These are phyloP conservation scores for Lateolabrax maculatus DNA, from an alignment of 2,797 vertebrate genomes.

Conservation along the genomic window DNA sequence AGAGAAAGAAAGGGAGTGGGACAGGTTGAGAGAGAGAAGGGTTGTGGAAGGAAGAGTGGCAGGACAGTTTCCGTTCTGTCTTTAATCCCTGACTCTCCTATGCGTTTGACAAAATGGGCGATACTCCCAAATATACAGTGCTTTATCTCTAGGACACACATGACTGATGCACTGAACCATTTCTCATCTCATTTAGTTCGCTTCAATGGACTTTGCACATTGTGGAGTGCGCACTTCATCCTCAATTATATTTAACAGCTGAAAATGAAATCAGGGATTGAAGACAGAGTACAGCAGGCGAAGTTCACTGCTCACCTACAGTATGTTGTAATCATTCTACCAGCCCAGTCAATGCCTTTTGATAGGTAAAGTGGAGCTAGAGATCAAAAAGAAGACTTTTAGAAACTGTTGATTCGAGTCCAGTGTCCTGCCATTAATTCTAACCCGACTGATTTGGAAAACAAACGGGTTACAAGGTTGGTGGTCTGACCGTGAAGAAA, in stretches of 20 bases:
- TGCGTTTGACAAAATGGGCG: constrained; percentile 21
- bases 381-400: not conserved
- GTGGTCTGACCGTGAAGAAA: too few species aligned
- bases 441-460: not conserved
- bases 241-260: constrained; percentile 53
- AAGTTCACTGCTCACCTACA: constrained; percentile 12
- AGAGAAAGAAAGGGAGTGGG: not conserved
- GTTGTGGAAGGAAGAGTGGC: not conserved
- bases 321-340: not conserved
- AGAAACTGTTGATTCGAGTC: not conserved
- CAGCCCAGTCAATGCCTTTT: constrained; percentile 16
- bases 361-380: not conserved
- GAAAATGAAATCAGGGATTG: constrained; percentile 51
- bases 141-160: constrained; percentile 46
- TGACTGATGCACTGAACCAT: constrained; percentile 46
- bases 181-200: constrained; percentile 37
- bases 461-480: not conserved
- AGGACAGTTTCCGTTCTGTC: constrained; percentile 9
- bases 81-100: not conserved
- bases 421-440: not conserved
- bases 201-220: constrained; percentile 51
- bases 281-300: constrained; percentile 26
- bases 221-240: constrained; percentile 47
- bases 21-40: constrained; percentile 2
- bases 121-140: constrained; percentile 7